phyloP scores from a whole-genome alignment of 2,113 vertebrate species.

The Scomber scombrus region DNA sequence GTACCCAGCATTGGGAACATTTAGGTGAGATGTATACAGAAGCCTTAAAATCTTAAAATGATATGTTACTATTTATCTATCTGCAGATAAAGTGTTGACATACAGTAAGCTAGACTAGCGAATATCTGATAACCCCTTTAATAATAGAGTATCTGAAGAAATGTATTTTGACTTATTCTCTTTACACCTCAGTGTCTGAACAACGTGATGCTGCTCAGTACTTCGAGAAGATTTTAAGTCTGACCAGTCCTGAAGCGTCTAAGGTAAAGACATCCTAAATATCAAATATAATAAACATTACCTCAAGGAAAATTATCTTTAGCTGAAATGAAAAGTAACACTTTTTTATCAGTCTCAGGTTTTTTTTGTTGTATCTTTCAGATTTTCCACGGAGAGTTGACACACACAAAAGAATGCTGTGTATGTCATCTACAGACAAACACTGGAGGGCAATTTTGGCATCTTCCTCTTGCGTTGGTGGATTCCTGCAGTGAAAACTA shows the following conservation, averaged over 20 bases:
- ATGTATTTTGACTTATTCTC: neutral
- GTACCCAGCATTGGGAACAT: too few relatives aligned
- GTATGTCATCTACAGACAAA: rapidly evolving
- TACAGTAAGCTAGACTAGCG: too few relatives aligned
- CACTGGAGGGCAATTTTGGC: constrained; percentile 7
- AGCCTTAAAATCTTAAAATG: too few relatives aligned
- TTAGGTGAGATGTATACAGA: too few relatives aligned
- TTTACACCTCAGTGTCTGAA: constrained; percentile 47
- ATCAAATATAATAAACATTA: neutral
- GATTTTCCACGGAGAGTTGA: constrained; percentile 21
- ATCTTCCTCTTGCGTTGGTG: constrained; percentile 32
- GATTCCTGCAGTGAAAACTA: neutral
- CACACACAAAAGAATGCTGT: rapidly evolving
- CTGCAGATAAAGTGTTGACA: too few relatives aligned
- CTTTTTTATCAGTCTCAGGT: too few relatives aligned
- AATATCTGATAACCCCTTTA: too few relatives aligned
- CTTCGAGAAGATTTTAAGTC: constrained; percentile 70
- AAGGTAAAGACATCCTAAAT: constrained; percentile 37
- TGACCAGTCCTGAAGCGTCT: constrained; percentile 23
- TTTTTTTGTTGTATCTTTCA: too few relatives aligned
- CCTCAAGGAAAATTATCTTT: too few relatives aligned
- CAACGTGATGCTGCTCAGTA: constrained; percentile 78
- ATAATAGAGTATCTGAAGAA: rapidly evolving
- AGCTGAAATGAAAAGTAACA: neutral
- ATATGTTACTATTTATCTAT: too few relatives aligned